Percentiles rank a stretch among this genome's conserved stretches.
Conservation (phyloP, 2,113 vertebrate genomes). For the Dasyprocta punctata region DNA sequence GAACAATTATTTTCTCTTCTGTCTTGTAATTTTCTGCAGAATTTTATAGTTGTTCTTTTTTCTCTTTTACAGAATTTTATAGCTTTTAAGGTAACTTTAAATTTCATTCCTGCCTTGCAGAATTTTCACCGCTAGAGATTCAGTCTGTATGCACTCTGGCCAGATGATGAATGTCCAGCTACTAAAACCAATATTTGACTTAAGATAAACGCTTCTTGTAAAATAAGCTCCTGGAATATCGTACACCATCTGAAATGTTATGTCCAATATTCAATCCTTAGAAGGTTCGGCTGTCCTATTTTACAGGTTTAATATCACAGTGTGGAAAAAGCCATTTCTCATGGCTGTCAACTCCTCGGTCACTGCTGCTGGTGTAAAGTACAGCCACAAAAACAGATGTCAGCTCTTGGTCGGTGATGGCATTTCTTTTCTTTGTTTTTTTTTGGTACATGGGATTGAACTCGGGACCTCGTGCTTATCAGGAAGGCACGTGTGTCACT, state of each 20-base stretch:
- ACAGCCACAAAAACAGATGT: background rate
- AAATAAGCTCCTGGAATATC: background rate
- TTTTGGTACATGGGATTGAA: too few relatives aligned
- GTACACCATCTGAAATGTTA: background rate
- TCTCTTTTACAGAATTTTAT: background rate
- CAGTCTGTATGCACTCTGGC: background rate
- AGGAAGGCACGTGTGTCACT: too few relatives aligned
- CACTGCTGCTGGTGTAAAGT: rapidly evolving
- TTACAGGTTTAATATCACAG: background rate
- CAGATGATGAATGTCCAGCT: background rate
- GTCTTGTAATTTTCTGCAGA: background rate
- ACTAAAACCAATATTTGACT: background rate
- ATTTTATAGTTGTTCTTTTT: background rate
- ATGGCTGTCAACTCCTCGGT: rapidly evolving
- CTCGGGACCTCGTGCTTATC: too few relatives aligned
- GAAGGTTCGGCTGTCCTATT: background rate
- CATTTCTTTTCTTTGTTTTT: too few relatives aligned
- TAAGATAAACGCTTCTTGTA: background rate
- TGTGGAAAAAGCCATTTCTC: background rate
- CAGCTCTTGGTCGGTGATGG: background rate
- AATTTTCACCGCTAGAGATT: background rate
- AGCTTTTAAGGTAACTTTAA: background rate
- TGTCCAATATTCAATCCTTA: background rate
- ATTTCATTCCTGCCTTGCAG: background rate
- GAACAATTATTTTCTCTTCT: background rate